These are phyloP conservation scores for Pseudorasbora parva DNA, from an alignment of 2,113 vertebrate species.

Conservation along the genomic window DNA sequence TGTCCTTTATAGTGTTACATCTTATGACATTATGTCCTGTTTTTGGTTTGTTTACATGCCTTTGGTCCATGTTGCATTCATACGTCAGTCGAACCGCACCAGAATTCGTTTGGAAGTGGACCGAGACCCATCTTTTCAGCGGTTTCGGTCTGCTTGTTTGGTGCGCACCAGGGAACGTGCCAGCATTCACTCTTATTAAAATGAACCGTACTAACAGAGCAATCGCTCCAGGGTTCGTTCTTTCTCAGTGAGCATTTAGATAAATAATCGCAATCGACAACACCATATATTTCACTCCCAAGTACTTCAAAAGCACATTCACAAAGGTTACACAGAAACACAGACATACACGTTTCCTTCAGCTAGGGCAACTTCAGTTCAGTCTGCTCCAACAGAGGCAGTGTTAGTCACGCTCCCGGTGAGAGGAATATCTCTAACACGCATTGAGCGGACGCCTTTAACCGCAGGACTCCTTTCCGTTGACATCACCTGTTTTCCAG, in stretches of 20 bases:
- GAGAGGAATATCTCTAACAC: slow-evolving; percentile 44
- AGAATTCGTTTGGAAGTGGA: no score
- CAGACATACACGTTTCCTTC: not conserved
- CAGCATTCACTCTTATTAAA: no score
- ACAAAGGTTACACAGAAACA: not conserved
- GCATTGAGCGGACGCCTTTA: slow-evolving; percentile 58
- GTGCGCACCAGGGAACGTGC: no score
- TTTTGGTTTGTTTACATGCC: no score
- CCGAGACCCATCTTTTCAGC: no score
- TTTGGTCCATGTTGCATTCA: no score
- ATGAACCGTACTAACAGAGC: no score
- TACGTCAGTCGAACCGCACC: no score
- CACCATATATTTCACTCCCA: not conserved
- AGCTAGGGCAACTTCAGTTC: not conserved
- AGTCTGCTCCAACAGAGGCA: slow-evolving; percentile 15
- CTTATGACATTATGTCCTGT: no score
- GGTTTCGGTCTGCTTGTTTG: no score
- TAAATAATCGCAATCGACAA: not conserved
- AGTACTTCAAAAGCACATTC: not conserved
- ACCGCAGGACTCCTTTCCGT: slow-evolving; percentile 58
- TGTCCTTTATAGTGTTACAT: no score
- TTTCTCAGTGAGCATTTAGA: not conserved
- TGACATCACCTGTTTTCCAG: slow-evolving; percentile 60
- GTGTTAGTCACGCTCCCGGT: slow-evolving; percentile 16
- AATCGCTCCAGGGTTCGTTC: no score